Evolutionary conservation across 2,888 invertebrate species (phyloP), one percentile per base, ranked within the genome.

Genomic region (Dorcus hopei): DNA sequence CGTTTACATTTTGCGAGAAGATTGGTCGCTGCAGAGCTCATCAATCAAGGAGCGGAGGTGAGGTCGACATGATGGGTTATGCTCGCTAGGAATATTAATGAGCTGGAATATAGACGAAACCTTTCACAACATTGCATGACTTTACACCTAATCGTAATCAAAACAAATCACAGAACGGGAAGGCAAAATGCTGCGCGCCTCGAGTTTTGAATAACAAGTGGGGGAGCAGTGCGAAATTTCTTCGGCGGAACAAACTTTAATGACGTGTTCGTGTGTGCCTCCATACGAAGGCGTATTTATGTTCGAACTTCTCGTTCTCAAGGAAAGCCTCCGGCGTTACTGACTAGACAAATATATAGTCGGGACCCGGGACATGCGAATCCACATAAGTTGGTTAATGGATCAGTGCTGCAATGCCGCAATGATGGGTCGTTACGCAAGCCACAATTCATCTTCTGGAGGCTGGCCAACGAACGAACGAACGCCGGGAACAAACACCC

Each of bases 21-120:
- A 9, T 26, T 26, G 49, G 49, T 53, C 53, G 48, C 41, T 48
- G 58, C 53, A 33, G 53, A 48, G 42, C 58, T 58, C 58, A 58
- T 58, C 58, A 58, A 53, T 58, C 53, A 58, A 52, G 47, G 48
- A 23, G 40, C 48, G 58, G 52, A 58, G 53, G 60, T 61, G 67
- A 64, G 61, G 69, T 70, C 68, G 72, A 72, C 73, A 71, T 72
- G 73, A 75, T 75, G 72, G 73, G 71, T 70, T 53, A 52, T 49
- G 71, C 73, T 72, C 68, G 72, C 71, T 67, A 65, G 66, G 76
- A 76, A 76, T 76, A 75, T 75, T 75, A 75, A 75, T 74, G 75
- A 75, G 69, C 43, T 14, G 43, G 42, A 42, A 42, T 16, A 14
- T 42, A 42, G 59, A 64, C 64, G 65, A 66, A 61, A 63, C 64